A percentile compares a stretch with the other conserved stretches of the same genome.
These are phyloP conservation scores for Ovibos moschatus DNA, from an alignment of 2,113 vertebrate genomes.

Conservation along the genomic window DNA sequence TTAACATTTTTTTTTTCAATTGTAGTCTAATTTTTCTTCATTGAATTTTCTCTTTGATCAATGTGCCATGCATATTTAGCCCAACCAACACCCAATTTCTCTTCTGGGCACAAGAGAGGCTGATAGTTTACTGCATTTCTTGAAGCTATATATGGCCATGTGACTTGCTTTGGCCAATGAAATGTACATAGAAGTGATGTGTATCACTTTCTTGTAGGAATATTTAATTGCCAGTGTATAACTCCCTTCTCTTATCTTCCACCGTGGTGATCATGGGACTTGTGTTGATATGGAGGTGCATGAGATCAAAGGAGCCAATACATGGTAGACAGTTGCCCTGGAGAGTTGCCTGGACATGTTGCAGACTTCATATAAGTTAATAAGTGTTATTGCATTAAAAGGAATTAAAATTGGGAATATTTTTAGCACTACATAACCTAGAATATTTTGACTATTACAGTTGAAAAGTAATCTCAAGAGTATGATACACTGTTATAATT, in stretches of 20 bases:
- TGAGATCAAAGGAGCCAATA: background rate
- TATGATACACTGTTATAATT: conserved; percentile 23
- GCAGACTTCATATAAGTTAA: background rate
- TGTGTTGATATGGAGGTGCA: background rate
- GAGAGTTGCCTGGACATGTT: background rate
- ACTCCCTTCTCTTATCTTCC: background rate
- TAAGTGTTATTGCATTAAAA: background rate
- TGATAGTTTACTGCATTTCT: background rate
- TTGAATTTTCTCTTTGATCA: background rate
- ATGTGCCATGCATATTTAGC: rapidly evolving
- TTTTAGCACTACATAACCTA: background rate
- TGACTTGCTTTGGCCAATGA: background rate
- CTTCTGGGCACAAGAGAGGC: background rate
- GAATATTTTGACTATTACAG: conserved; percentile 21
- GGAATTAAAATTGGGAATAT: background rate
- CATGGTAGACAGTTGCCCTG: background rate
- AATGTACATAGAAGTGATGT: background rate
- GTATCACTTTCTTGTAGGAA: background rate
- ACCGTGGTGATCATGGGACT: background rate
- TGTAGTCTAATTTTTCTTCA: background rate
- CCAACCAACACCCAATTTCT: background rate
- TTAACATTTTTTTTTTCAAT: background rate
- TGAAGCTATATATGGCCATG: background rate
- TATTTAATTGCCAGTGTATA: background rate
- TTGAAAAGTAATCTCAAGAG: conserved; percentile 37